Percentiles rank a stretch among this genome's conserved stretches.
phyloP scores from a whole-genome alignment of 1,140 invertebrate species.

The Heliconius congener region DNA sequence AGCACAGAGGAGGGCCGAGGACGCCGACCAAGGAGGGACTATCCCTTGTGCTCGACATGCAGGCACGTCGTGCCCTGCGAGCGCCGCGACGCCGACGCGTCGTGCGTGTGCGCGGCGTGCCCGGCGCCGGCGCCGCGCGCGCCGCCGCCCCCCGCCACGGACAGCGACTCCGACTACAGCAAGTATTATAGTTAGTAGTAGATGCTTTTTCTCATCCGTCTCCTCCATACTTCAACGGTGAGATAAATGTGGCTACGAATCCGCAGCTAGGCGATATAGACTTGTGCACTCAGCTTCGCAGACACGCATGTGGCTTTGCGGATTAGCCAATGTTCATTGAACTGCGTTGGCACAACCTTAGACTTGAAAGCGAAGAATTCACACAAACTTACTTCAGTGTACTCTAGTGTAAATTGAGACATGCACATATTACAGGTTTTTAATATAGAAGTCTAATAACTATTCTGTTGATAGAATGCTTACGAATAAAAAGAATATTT shows the following conservation, averaged over 20 bases:
- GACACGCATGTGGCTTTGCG: conserved; percentile 41
- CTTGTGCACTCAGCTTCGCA: conserved; percentile 28
- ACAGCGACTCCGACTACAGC: conserved; percentile 78
- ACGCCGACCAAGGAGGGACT: conserved; percentile 60
- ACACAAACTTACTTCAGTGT: background rate
- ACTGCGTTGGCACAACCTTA: conserved; percentile 1
- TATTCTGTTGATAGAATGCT: background rate
- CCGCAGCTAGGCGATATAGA: conserved; percentile 23
- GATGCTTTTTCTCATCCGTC: conserved; percentile 69
- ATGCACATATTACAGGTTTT: background rate
- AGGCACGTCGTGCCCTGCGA: background rate
- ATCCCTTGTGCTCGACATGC: conserved; percentile 47
- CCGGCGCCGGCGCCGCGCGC: conserved; percentile 38
- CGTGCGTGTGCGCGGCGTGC: conserved; percentile 46
- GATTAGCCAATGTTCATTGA: conserved; percentile 20
- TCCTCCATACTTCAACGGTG: conserved; percentile 51
- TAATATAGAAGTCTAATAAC: background rate
- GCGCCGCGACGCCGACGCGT: background rate
- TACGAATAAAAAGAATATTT: background rate
- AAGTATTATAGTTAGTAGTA: conserved; percentile 81
- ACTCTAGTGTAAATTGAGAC: background rate
- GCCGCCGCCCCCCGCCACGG: conserved; percentile 43
- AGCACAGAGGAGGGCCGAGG: conserved; percentile 54
- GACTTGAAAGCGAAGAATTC: background rate
- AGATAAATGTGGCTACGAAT: conserved; percentile 35